These are phyloP conservation scores for Dysdera silvatica DNA, from an alignment of 1,140 invertebrate genomes.

Conservation along the genomic window DNA sequence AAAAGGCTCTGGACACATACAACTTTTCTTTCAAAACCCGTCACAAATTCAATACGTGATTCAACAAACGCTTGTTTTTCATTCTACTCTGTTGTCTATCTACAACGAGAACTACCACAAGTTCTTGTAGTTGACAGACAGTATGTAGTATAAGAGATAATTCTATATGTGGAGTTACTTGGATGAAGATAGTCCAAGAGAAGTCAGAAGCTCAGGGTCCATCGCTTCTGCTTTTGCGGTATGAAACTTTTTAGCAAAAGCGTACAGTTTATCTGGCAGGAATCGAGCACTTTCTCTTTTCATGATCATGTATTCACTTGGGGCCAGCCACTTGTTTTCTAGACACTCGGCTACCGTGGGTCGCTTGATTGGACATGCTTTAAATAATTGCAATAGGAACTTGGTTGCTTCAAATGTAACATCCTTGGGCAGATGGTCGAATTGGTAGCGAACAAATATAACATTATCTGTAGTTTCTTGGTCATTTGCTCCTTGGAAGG, in stretches of 20 bases:
- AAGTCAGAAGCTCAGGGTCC: slow-evolving; percentile 14
- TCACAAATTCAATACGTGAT: too few relatives aligned
- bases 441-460: slow-evolving; percentile 83
- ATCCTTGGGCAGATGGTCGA: slow-evolving; percentile 87
- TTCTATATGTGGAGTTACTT: too few relatives aligned
- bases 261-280: slow-evolving; percentile 60
- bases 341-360: slow-evolving; percentile 86
- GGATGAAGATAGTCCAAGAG: slow-evolving; percentile 19
- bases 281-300: slow-evolving; percentile 82
- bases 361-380: slow-evolving; percentile 82
- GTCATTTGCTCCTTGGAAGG: slow-evolving; percentile 74
- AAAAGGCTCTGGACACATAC: too few relatives aligned
- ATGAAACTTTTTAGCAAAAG: slow-evolving; percentile 34
- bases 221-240: slow-evolving; percentile 26
- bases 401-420: slow-evolving; percentile 86
- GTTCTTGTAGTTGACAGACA: too few relatives aligned
- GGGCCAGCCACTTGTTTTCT: slow-evolving; percentile 88
- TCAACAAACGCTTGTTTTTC: too few relatives aligned
- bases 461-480: slow-evolving; percentile 86
- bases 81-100: too few relatives aligned
- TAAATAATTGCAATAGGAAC: slow-evolving; percentile 91
- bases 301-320: slow-evolving; percentile 85
- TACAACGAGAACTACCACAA: too few relatives aligned
- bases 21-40: too few relatives aligned
- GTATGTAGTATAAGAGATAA: too few relatives aligned